A percentile compares a stretch with the other conserved stretches of the same genome.
Conservation (phyloP, 1,140 invertebrate species). For the Nasonia giraulti region DNA sequence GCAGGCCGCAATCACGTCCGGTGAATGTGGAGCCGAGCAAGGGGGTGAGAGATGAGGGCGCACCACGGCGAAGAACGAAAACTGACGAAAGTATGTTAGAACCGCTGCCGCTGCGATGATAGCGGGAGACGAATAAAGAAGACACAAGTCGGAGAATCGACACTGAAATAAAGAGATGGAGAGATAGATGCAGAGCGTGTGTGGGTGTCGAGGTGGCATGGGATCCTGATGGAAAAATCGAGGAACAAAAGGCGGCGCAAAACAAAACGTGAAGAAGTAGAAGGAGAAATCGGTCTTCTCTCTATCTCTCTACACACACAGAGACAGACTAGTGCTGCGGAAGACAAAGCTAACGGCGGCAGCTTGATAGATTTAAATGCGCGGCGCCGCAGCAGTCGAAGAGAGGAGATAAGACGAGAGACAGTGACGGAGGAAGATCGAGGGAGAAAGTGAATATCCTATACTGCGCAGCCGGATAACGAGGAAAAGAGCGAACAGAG, state of each 20-base stretch:
- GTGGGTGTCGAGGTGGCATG: background rate
- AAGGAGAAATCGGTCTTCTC: background rate
- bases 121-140: background rate
- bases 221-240: conserved; percentile 17
- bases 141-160: background rate
- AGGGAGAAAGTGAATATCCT: conserved; percentile 10
- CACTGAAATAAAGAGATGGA: background rate
- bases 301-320: background rate
- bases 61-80: conserved; percentile 12
- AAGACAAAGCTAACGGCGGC: background rate
- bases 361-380: conserved; percentile 45
- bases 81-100: conserved; percentile 46
- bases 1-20: conserved; percentile 56
- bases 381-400: conserved; percentile 46
- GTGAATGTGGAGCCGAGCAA: conserved; percentile 42
- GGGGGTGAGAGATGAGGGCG: conserved; percentile 7
- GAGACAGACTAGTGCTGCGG: background rate
- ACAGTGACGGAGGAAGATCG: conserved; percentile 7
- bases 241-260: background rate
- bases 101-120: background rate
- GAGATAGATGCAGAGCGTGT: conserved; percentile 10
- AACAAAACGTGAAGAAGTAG: background rate
- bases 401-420: background rate
- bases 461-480: background rate
- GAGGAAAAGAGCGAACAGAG: conserved; percentile 23